A percentile compares a stretch with the other conserved stretches of the same genome.
Evolutionary conservation across 2,113 vertebrate genomes (phyloP).

Genomic region (Tupaia tana): DNA sequence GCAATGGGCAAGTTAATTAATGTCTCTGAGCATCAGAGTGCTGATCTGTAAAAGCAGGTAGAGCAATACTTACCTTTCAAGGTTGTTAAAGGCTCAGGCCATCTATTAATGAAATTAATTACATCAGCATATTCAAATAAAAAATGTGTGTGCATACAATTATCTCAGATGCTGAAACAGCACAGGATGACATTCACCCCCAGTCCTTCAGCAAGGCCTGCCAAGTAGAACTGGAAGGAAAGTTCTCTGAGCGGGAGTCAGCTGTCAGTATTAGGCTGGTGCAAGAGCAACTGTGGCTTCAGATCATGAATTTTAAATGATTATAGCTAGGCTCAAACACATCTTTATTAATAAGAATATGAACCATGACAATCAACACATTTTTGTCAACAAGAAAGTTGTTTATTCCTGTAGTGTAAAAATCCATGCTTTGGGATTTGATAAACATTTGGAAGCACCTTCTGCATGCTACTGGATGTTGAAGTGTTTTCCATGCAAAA

Average conservation of each 20-base stretch:
- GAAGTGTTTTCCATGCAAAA: too few relatives aligned
- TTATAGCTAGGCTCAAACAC: too few relatives aligned
- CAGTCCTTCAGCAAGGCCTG: not conserved
- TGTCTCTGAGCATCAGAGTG: not conserved
- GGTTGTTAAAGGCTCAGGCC: not conserved
- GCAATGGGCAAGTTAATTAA: not conserved
- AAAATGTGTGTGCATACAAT: not conserved
- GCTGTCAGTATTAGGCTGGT: too few relatives aligned
- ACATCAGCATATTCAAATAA: constrained; percentile 38
- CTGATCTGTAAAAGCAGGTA: not conserved
- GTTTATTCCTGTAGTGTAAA: too few relatives aligned
- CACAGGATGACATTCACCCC: not conserved
- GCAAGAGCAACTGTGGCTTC: too few relatives aligned
- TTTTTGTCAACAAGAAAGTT: too few relatives aligned
- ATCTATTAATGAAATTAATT: constrained; percentile 41
- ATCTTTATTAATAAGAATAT: too few relatives aligned
- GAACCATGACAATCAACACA: too few relatives aligned
- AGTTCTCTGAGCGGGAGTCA: not conserved
- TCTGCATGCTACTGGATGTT: too few relatives aligned
- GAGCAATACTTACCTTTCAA: not conserved
- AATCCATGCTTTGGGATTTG: too few relatives aligned
- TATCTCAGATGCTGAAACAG: not conserved
- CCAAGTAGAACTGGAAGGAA: fast-evolving
- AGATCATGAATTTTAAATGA: too few relatives aligned
- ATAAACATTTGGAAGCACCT: too few relatives aligned